Evolutionary conservation across 2,888 invertebrate species (phyloP).

Genomic region (Prenolepis imparis): DNA sequence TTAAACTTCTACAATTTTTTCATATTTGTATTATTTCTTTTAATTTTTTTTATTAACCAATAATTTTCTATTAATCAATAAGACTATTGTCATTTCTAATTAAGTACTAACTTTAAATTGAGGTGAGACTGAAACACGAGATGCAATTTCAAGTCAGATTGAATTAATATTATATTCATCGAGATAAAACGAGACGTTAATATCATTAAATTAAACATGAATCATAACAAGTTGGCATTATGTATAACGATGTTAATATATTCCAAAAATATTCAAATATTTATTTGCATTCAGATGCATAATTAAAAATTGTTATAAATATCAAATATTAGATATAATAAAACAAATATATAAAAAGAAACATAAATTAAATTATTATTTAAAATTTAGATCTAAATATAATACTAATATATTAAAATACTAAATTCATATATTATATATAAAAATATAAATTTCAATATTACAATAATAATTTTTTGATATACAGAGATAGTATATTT

Average conservation of each 20-base stretch:
- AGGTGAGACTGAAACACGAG: neutral
- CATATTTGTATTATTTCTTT: neutral
- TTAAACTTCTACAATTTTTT: neutral
- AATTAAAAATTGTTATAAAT: no score
- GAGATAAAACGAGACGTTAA: neutral
- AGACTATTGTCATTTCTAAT: neutral
- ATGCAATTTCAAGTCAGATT: slow-evolving; percentile 10
- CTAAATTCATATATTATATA: neutral
- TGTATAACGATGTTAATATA: neutral
- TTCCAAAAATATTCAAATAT: slow-evolving; percentile 9
- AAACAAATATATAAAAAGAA: neutral
- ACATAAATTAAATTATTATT: slow-evolving; percentile 1
- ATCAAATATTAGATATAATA: neutral
- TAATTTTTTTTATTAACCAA: neutral
- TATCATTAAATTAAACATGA: neutral
- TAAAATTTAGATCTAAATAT: neutral
- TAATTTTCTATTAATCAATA: neutral
- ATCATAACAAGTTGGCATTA: neutral
- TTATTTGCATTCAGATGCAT: neutral
- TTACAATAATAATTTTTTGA: neutral
- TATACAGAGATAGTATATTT: neutral
- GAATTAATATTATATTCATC: neutral
- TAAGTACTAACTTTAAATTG: slow-evolving; percentile 8
- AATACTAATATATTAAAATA: no score
- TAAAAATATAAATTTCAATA: neutral